Percentiles rank a stretch among this genome's conserved stretches.
phyloP scores from a whole-genome alignment of 1,140 invertebrate genomes.

The Macrostomum lignano region DNA sequence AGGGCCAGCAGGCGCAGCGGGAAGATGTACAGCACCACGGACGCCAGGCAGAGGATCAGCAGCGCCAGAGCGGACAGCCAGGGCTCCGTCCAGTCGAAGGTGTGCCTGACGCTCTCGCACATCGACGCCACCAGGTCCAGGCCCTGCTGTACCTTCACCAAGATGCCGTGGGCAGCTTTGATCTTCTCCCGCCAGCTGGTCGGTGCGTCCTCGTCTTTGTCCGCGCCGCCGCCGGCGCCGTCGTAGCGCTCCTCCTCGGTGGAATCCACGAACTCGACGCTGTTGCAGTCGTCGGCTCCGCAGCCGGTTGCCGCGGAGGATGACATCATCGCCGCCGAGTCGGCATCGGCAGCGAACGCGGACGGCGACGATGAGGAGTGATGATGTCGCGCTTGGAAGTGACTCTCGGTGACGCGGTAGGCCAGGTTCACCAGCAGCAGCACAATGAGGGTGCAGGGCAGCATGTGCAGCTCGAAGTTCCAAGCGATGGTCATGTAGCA shows the following conservation, averaged over 20 bases:
- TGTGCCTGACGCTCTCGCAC: constrained; percentile 59
- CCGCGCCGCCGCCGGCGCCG: too few relatives aligned
- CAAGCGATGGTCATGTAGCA: constrained; percentile 6
- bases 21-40: constrained; percentile 49
- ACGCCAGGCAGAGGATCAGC: constrained; percentile 36
- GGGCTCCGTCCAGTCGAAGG: constrained; percentile 72
- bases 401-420: constrained; percentile 40
- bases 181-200: constrained; percentile 55
- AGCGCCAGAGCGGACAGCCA: constrained; percentile 67
- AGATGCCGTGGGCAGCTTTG: constrained; percentile 71
- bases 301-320: too few relatives aligned
- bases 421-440: too few relatives aligned
- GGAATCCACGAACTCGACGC: too few relatives aligned
- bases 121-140: constrained; percentile 68
- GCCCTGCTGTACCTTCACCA: constrained; percentile 53
- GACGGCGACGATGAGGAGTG: constrained; percentile 8
- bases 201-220: too few relatives aligned
- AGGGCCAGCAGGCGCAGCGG: constrained; percentile 63
- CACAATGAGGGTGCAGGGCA: constrained; percentile 6
- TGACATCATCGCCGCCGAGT: too few relatives aligned
- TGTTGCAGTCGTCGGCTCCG: too few relatives aligned
- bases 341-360: constrained; percentile 20
- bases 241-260: too few relatives aligned
- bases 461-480: constrained; percentile 8
- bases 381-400: background rate